Conservation (phyloP, 2,797 vertebrate species). For the Loriculus beryllinus region DNA sequence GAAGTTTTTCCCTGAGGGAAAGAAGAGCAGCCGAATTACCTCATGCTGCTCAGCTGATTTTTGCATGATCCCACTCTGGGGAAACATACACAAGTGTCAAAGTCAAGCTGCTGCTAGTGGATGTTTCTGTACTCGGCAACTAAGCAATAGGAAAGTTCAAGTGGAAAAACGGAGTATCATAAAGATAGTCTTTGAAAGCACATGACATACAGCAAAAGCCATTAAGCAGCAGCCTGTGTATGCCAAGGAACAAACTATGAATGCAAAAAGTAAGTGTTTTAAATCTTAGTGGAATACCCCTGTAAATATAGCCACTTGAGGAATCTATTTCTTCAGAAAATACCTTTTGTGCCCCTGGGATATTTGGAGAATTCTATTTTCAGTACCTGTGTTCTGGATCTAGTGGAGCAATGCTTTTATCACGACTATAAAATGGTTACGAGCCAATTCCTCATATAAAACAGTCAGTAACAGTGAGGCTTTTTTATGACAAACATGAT, state of each 20-base stretch:
- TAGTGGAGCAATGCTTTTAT: conserved; percentile 73
- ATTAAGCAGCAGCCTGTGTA: background rate
- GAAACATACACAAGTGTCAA: conserved; percentile 62
- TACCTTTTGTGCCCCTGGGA: conserved; percentile 58
- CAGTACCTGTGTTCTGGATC: conserved; percentile 59
- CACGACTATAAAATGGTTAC: conserved; percentile 74
- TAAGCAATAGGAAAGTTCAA: conserved; percentile 61
- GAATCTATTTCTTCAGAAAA: conserved; percentile 73
- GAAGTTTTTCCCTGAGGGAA: conserved; percentile 57
- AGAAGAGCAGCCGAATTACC: conserved; percentile 16
- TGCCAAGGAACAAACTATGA: conserved; percentile 36
- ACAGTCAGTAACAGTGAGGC: conserved; percentile 63
- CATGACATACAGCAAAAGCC: conserved; percentile 22
- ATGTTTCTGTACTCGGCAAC: conserved; percentile 55
- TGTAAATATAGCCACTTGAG: conserved; percentile 74
- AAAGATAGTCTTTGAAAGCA: conserved; percentile 59
- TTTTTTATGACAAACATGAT: conserved; percentile 72
- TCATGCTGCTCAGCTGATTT: conserved; percentile 45
- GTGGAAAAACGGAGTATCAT: conserved; percentile 6
- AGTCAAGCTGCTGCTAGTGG: conserved; percentile 71
- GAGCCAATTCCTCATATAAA: conserved; percentile 76
- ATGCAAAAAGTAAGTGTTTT: conserved; percentile 55
- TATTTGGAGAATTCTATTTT: conserved; percentile 69
- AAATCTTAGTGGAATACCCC: conserved; percentile 67
- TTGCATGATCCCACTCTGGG: conserved; percentile 62